Evolutionary conservation across 2,888 invertebrate genomes (phyloP).

Genomic region (Scaptomyza cyrtandrae): DNA sequence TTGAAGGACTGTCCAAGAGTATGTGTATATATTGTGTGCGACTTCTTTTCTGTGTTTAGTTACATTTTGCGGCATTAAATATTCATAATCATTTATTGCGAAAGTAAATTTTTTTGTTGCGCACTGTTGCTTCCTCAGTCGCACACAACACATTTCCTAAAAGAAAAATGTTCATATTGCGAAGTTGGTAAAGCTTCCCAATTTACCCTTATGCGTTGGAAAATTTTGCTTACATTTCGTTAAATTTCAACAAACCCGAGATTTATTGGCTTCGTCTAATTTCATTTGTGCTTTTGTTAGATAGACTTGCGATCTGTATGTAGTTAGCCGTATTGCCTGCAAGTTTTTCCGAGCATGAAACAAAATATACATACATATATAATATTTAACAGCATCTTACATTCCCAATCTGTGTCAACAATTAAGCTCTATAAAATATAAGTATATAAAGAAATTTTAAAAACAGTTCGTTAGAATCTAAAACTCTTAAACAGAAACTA

Average conservation of each 20-base stretch:
- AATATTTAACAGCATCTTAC: neutral
- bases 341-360: constrained; percentile 9
- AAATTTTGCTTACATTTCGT: constrained; percentile 70
- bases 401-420: neutral
- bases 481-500: too few relatives aligned
- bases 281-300: neutral
- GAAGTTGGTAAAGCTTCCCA: constrained; percentile 20
- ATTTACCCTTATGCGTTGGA: constrained; percentile 7
- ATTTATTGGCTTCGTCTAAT: constrained; percentile 5
- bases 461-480: too few relatives aligned
- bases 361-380: too few relatives aligned
- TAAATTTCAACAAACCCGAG: constrained; percentile 31
- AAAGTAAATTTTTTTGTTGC: constrained; percentile 50
- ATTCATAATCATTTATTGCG: constrained; percentile 71
- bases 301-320: constrained; percentile 40
- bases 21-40: constrained; percentile 19
- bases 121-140: constrained; percentile 42
- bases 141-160: constrained; percentile 28
- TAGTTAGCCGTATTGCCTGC: constrained; percentile 38
- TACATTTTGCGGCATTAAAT: constrained; percentile 76
- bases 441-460: too few relatives aligned
- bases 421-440: too few relatives aligned
- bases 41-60: constrained; percentile 55
- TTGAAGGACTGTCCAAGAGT: constrained; percentile 1
- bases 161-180: constrained; percentile 55